Percentiles rank a stretch among this genome's conserved stretches.
These are phyloP conservation scores for Meloidogyne floridensis DNA, from an alignment of 1,140 invertebrate genomes.

Conservation along the genomic window DNA sequence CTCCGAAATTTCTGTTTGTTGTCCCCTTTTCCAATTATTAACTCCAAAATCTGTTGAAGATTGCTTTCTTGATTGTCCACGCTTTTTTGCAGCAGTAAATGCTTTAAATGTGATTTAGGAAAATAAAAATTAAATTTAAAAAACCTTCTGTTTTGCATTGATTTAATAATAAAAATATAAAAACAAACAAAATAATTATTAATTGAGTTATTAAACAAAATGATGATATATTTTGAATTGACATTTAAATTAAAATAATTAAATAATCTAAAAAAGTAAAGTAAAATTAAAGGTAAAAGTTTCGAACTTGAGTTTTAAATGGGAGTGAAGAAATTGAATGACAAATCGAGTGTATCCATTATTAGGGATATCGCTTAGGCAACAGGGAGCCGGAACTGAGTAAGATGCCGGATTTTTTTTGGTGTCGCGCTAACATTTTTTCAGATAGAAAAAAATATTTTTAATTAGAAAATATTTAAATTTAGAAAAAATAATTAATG, in stretches of 20 bases:
- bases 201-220: slow-evolving; percentile 10
- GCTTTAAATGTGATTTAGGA: not conserved
- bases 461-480: no score
- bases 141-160: slow-evolving; percentile 8
- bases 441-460: no score
- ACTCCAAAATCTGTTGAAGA: slow-evolving; percentile 11
- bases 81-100: slow-evolving; percentile 15
- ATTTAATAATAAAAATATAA: slow-evolving; percentile 10
- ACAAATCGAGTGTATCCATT: no score
- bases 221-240: not conserved
- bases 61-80: slow-evolving; percentile 17
- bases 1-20: not conserved
- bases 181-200: slow-evolving; percentile 7
- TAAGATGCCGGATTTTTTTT: no score
- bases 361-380: no score
- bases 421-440: no score
- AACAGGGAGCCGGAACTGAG: no score
- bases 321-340: no score
- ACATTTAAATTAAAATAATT: not conserved
- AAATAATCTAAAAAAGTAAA: not conserved
- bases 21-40: not conserved
- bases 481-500: no score
- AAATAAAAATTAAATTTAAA: not conserved
- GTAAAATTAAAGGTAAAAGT: no score
- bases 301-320: no score